phyloP scores from a whole-genome alignment of 2,797 vertebrate species.

The Rallus crepitans region DNA sequence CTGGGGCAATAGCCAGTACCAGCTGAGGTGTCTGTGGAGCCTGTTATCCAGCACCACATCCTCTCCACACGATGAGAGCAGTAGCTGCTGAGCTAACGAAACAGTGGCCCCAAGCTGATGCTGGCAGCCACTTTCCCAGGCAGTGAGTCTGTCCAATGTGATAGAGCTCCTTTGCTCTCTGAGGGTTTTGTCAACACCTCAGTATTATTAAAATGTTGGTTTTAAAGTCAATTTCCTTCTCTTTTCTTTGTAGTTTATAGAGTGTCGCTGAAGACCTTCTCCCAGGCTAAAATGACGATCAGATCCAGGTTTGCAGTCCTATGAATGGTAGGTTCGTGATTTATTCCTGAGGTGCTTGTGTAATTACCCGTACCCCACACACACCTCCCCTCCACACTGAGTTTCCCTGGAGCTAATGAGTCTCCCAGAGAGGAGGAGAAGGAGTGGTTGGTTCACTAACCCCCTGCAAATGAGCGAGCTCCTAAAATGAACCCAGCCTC shows the following conservation, averaged over 20 bases:
- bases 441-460: not conserved
- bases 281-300: slow-evolving; percentile 31
- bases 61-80: not conserved
- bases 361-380: not conserved
- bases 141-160: not conserved
- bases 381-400: not conserved
- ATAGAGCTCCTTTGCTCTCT: not conserved
- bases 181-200: slow-evolving; percentile 46
- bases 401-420: slow-evolving; percentile 26
- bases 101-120: not conserved
- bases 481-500: not conserved
- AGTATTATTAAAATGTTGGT: slow-evolving; percentile 39
- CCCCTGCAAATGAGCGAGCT: not conserved
- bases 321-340: slow-evolving; percentile 19
- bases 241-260: slow-evolving; percentile 58
- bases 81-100: not conserved
- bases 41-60: not conserved
- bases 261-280: slow-evolving; percentile 53
- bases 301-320: slow-evolving; percentile 37
- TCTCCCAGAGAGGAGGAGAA: not conserved
- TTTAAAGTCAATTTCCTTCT: slow-evolving; percentile 60
- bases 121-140: not conserved
- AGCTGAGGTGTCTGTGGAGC: not conserved
- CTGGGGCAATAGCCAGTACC: not conserved
- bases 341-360: slow-evolving; percentile 3